Percentiles rank a stretch among this genome's conserved stretches.
phyloP scores from a whole-genome alignment of 2,113 vertebrate genomes.

The Channa argus region DNA sequence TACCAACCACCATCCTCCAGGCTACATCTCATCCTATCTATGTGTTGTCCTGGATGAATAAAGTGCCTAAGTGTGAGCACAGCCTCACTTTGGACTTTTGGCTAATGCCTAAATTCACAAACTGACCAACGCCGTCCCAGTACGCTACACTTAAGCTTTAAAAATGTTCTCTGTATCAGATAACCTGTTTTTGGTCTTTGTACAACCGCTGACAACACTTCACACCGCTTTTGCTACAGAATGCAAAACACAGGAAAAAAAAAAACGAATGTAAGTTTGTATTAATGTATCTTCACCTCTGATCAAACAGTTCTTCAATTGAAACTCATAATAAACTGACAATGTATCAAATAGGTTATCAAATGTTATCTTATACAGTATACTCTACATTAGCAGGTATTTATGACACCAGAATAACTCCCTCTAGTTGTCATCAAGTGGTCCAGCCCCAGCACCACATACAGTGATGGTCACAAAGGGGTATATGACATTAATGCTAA shows the following conservation, averaged over 20 bases:
- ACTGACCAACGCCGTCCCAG: slow-evolving; percentile 15
- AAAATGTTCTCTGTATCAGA: slow-evolving; percentile 16
- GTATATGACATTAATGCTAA: not conserved
- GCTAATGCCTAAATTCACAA: slow-evolving; percentile 28
- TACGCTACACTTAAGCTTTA: slow-evolving; percentile 10
- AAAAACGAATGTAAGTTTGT: too few species aligned
- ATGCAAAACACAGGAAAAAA: too few species aligned
- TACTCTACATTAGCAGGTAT: not conserved
- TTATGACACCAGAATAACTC: slow-evolving; percentile 14
- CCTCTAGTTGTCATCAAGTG: not conserved
- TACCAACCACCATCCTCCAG: slow-evolving; percentile 59
- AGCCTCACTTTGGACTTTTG: slow-evolving; percentile 12
- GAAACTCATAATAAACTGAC: too few species aligned
- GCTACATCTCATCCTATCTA: slow-evolving; percentile 70
- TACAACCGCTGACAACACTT: too few species aligned
- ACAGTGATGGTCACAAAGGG: not conserved
- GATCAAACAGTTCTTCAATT: too few species aligned
- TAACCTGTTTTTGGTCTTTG: too few species aligned
- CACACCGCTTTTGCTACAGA: too few species aligned
- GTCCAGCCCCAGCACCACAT: not conserved
- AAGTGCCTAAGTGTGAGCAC: slow-evolving; percentile 25
- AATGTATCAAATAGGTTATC: too few species aligned
- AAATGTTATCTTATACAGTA: too few species aligned
- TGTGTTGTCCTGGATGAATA: slow-evolving; percentile 30
- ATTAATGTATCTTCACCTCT: too few species aligned